phyloP scores from a whole-genome alignment of 2,888 invertebrate species.

The Agonopterix heracliana region DNA sequence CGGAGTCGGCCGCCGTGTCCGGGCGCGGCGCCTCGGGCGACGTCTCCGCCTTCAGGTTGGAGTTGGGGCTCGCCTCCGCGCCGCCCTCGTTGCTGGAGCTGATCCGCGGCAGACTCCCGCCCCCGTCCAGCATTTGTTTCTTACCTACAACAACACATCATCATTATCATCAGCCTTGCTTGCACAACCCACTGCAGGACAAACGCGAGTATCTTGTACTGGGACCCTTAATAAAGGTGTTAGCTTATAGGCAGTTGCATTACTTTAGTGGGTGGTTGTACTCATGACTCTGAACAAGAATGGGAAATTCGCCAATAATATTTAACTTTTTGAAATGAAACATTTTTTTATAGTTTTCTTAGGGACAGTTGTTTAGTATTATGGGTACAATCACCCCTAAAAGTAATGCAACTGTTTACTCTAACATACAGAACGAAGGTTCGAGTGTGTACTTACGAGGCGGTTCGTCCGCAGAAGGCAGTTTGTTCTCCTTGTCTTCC shows the following conservation, averaged over 20 bases:
- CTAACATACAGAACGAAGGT: too few species aligned
- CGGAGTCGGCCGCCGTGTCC: constrained; percentile 13
- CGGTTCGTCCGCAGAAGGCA: constrained; percentile 80
- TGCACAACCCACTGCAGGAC: not conserved
- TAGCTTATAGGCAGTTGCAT: too few species aligned
- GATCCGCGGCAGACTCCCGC: constrained; percentile 42
- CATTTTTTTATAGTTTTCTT: too few species aligned
- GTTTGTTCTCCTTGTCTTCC: constrained; percentile 74
- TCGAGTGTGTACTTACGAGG: constrained; percentile 84
- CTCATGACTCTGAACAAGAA: too few species aligned
- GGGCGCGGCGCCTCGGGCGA: constrained; percentile 17
- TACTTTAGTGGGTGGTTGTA: too few species aligned
- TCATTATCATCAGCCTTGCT: not conserved
- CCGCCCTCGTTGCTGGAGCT: constrained; percentile 71
- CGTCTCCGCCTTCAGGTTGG: constrained; percentile 18
- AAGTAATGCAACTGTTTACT: too few species aligned
- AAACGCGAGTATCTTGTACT: not conserved
- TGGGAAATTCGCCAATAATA: too few species aligned
- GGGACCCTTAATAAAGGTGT: not conserved
- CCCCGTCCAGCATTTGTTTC: constrained; percentile 56
- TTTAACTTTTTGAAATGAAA: too few species aligned
- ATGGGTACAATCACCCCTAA: too few species aligned
- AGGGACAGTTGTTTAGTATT: too few species aligned
- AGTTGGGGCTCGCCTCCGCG: constrained; percentile 14
- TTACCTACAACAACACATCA: constrained; percentile 57